Evolutionary conservation across 2,888 invertebrate species (phyloP), one percentile per base, ranked within the genome.

Genomic region (Trichopoda pennipes): DNA sequence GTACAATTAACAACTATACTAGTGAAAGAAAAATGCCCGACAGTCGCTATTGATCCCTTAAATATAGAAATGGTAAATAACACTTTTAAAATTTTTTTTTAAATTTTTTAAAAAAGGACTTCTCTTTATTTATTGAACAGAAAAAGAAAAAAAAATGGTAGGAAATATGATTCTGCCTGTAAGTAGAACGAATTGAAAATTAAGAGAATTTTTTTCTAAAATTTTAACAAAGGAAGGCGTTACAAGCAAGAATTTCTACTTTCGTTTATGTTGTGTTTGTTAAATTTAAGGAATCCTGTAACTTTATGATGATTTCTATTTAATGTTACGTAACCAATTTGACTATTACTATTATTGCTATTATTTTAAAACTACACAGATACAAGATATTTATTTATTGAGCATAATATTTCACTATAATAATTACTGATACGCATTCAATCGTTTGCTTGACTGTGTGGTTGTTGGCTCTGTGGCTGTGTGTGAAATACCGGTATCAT

Each of bases 391-490:
- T 63, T 32, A 60, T 64, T 32, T 64, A 66, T 63, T 81, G 42
- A 49, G 55, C 32, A 47, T 66, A 80, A 81, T 78, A 74, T 84
- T 82, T 79, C 78, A 75, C 47, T 66, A 81, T 78, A 78, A 78
- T 69, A 78, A 72, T 56, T 78, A 28, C 79, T 82, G 75, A 82
- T 80, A 81, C 64, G 63, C 80, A 64, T 80, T 84, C 79, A 83
- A 79, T 83, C 56, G 69, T 51, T 74, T 66, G 58, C 42, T 35
- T 72, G 17, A 51, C 55, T 44, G 53, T 58, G 32, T 21, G 44
- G n/a, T 19, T 69, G 19, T 53, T 16, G 51, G 47, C 12, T 17
- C 32, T 47, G n/a, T n/a, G n/a, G n/a, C 17, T 19, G 42, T 51
- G 42, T 28, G n/a, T 44, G 3, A 63, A 76, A 49, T 55, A 68